Evolutionary conservation across 2,888 invertebrate species (phyloP).

Genomic region (Temnothorax ravouxi): DNA sequence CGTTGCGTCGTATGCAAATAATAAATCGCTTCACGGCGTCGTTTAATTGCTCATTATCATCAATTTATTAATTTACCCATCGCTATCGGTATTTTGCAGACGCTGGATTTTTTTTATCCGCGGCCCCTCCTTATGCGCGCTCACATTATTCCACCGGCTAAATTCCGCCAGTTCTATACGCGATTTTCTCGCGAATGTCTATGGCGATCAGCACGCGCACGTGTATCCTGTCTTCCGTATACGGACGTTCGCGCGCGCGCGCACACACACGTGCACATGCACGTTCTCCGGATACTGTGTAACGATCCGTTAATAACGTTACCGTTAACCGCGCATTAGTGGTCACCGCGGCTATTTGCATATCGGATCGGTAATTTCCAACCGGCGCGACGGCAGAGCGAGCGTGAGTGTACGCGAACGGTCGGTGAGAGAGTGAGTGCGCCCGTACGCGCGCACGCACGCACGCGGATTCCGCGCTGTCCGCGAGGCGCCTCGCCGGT

Average conservation of each 20-base stretch:
- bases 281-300: conserved; percentile 71
- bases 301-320: conserved; percentile 82
- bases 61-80: conserved; percentile 46
- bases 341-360: conserved; percentile 80
- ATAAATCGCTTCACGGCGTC: conserved; percentile 45
- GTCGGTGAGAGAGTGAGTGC: conserved; percentile 16
- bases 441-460: not conserved
- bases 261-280: conserved; percentile 57
- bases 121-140: not conserved
- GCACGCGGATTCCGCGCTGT: conserved; percentile 23
- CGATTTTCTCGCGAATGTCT: conserved; percentile 17
- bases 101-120: not conserved
- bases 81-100: conserved; percentile 3
- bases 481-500: conserved; percentile 27
- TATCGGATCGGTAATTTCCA: conserved; percentile 83
- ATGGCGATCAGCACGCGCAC: conserved; percentile 53
- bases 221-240: conserved; percentile 4
- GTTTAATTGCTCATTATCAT: conserved; percentile 53
- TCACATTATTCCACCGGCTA: not conserved
- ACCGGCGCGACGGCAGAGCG: conserved; percentile 66
- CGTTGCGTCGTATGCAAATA: conserved; percentile 46
- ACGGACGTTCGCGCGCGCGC: conserved; percentile 44
- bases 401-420: not conserved
- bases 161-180: conserved; percentile 1
- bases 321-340: conserved; percentile 82